phyloP scores from a whole-genome alignment of 2,797 vertebrate genomes.

The Tinamus major region DNA sequence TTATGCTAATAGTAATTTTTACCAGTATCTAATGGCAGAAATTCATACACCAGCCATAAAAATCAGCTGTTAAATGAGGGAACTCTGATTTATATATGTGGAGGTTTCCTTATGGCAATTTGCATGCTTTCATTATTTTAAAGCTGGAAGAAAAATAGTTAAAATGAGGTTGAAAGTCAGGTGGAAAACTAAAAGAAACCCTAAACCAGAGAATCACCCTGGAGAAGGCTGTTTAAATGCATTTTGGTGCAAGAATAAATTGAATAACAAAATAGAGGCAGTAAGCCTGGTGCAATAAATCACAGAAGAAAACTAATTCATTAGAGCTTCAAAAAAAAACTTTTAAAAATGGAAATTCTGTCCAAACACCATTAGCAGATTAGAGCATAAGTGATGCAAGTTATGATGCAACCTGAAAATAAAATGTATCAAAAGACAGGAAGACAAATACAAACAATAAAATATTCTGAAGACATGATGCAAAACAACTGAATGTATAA shows the following conservation, averaged over 20 bases:
- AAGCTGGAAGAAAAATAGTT: background rate
- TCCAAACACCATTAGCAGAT: conserved; percentile 31
- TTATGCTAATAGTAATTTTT: background rate
- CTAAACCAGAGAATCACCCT: background rate
- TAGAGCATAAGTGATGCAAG: background rate
- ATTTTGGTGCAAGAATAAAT: background rate
- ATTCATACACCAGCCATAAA: background rate
- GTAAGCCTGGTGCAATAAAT: background rate
- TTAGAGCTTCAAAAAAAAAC: background rate
- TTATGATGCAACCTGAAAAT: background rate
- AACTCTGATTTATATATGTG: background rate
- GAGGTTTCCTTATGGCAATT: background rate
- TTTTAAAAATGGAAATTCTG: background rate
- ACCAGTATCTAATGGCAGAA: background rate
- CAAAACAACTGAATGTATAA: background rate
- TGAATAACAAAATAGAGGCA: background rate
- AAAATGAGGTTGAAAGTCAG: background rate
- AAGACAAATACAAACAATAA: background rate
- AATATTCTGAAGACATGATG: background rate
- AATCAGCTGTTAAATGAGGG: background rate
- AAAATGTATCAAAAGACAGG: background rate
- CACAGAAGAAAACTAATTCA: background rate
- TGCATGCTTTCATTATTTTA: background rate
- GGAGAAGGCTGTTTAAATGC: background rate
- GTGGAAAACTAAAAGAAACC: background rate